These are phyloP conservation scores for Drosophila infuscata DNA, from an alignment of 2,888 invertebrate genomes.

Conservation along the genomic window DNA sequence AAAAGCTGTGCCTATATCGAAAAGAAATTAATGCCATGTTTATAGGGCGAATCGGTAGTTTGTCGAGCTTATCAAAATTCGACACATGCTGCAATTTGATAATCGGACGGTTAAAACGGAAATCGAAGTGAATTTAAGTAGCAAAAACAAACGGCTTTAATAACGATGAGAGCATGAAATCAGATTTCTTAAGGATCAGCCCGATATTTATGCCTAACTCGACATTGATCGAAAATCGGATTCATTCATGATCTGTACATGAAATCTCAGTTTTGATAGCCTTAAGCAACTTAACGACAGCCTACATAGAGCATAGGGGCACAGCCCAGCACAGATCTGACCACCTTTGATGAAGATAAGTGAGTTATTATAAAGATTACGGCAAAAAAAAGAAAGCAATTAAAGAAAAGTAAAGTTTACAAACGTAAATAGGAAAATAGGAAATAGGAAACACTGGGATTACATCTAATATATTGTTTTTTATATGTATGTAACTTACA, in stretches of 20 bases:
- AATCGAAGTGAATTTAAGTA: neutral
- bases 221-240: neutral
- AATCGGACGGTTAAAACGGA: neutral
- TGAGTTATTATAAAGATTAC: neutral
- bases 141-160: neutral
- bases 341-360: neutral
- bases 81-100: neutral
- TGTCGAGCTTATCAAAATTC: neutral
- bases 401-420: neutral
- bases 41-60: neutral
- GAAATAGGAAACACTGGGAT: neutral
- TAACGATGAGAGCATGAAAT: no score
- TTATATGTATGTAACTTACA: constrained; percentile 82
- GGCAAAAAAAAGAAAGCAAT: neutral
- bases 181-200: no score
- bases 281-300: neutral
- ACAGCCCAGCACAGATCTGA: neutral
- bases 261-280: neutral
- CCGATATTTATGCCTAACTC: neutral
- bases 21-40: neutral
- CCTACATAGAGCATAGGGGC: neutral
- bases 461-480: neutral
- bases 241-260: neutral
- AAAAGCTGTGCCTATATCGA: neutral
- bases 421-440: neutral